Conservation (phyloP, 1,140 invertebrate genomes). For the Steinernema feltiae region DNA sequence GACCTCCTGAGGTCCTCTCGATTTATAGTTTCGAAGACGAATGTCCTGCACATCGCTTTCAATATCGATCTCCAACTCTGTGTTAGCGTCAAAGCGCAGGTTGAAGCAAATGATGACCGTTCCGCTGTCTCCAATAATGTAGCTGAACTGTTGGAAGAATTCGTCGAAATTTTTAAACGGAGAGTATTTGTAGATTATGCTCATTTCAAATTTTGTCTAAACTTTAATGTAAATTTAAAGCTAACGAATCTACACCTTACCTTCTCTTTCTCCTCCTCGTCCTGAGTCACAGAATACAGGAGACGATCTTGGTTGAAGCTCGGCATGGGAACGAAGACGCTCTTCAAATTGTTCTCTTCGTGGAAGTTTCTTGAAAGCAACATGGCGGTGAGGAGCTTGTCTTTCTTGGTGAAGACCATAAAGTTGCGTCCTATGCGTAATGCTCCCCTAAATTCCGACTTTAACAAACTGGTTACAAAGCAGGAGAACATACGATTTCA, state of each 20-base stretch:
- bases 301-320: not conserved
- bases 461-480: not conserved
- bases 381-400: not conserved
- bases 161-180: not conserved
- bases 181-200: not conserved
- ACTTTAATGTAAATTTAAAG: too few relatives aligned
- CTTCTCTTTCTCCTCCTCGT: not conserved
- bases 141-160: not conserved
- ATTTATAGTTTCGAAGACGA: not conserved
- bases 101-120: constrained; percentile 1
- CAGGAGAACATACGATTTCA: not conserved
- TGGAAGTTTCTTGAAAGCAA: not conserved
- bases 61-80: not conserved
- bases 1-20: not conserved
- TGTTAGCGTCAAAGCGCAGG: not conserved
- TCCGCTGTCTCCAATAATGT: not conserved
- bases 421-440: not conserved
- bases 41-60: not conserved
- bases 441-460: not conserved
- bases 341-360: not conserved
- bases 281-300: not conserved
- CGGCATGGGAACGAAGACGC: not conserved
- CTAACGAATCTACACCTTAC: not conserved
- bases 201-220: not conserved
- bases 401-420: not conserved